Conservation (phyloP, 2,797 vertebrate genomes). For the Cygnus olor region DNA sequence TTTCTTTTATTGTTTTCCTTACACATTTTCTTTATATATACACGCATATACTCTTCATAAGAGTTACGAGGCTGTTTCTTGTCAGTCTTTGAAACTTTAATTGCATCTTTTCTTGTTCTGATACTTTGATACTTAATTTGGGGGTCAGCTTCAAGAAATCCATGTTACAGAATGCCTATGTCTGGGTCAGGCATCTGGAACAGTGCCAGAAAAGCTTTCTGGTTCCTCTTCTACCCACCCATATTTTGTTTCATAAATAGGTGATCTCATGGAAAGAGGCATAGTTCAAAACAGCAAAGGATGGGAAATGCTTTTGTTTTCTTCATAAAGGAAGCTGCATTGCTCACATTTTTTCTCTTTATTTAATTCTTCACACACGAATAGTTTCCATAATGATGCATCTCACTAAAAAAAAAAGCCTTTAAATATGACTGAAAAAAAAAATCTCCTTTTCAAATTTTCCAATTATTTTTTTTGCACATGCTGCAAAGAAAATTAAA, state of each 20-base stretch:
- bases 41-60: neutral
- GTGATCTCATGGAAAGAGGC: neutral
- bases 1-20: neutral
- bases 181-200: neutral
- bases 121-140: neutral
- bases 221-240: neutral
- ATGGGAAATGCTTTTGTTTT: neutral
- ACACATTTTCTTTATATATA: neutral
- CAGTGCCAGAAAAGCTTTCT: neutral
- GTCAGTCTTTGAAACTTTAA: neutral
- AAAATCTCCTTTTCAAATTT: neutral
- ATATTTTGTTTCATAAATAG: neutral
- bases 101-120: neutral
- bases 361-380: neutral
- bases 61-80: neutral
- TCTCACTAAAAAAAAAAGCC: neutral
- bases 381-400: neutral
- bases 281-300: neutral
- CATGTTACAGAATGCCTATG: rapidly evolving
- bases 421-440: neutral
- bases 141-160: neutral
- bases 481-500: neutral
- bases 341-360: neutral
- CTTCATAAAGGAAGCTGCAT: neutral
- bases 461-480: neutral